Percentiles rank a stretch among this genome's conserved stretches.
Evolutionary conservation across 2,888 invertebrate species (phyloP).

Genomic region (Gryllus longicercus): DNA sequence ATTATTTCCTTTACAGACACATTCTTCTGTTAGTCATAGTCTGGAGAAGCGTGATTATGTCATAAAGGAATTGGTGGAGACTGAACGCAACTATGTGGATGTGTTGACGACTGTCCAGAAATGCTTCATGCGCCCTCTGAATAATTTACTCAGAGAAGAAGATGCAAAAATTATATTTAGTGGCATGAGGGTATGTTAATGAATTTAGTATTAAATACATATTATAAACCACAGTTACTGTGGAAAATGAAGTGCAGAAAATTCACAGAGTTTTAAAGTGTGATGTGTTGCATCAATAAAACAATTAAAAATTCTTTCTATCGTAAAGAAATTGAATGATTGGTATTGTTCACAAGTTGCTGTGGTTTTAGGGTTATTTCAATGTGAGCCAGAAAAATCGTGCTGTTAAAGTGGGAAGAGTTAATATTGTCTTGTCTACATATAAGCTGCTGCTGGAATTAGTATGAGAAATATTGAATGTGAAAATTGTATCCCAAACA

Average conservation of each 20-base stretch:
- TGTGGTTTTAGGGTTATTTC: no score
- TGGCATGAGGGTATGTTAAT: conserved; percentile 73
- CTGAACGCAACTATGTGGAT: conserved; percentile 94
- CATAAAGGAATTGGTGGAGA: conserved; percentile 89
- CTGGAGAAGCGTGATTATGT: conserved; percentile 88
- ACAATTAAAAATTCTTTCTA: no score
- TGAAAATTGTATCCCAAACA: no score
- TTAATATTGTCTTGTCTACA: no score
- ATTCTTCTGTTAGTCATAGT: conserved; percentile 39
- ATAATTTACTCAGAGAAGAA: conserved; percentile 65
- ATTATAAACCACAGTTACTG: not conserved
- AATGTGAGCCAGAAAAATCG: no score
- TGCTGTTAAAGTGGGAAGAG: no score
- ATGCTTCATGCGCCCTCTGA: conserved; percentile 76
- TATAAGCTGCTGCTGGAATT: no score
- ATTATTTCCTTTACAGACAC: conserved; percentile 24
- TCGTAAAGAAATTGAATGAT: no score
- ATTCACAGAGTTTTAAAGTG: no score
- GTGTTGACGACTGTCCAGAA: conserved; percentile 80
- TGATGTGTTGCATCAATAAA: no score
- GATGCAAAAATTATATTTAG: conserved; percentile 81
- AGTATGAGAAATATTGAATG: no score
- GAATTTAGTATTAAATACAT: not conserved
- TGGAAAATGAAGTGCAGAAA: not conserved
- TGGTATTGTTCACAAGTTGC: no score